A percentile compares a stretch with the other conserved stretches of the same genome.
Evolutionary conservation across 30 jellyfish, hydroid and myxozoan genomes (phyloP).

Genomic region (Aurelia sp.): DNA sequence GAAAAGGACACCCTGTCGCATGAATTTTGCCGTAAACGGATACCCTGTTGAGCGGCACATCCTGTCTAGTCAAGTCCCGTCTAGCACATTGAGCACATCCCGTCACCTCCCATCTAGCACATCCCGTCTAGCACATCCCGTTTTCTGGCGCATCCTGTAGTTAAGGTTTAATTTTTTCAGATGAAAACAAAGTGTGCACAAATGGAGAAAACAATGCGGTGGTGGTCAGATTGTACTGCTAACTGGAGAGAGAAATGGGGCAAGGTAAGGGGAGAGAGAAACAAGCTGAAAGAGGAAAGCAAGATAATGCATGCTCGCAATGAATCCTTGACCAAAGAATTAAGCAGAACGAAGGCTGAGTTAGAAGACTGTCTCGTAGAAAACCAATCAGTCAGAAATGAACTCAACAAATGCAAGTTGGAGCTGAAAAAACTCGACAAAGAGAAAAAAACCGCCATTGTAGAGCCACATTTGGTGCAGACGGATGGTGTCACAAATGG

Average conservation of each 20-base stretch:
- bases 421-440: slow-evolving; percentile 72
- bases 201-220: slow-evolving; percentile 82
- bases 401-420: slow-evolving; percentile 59
- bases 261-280: slow-evolving; percentile 77
- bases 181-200: slow-evolving; percentile 55
- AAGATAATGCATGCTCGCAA: slow-evolving; percentile 46
- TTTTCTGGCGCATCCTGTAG: not conserved
- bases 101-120: no score
- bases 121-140: no score
- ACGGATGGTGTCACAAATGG: slow-evolving; percentile 67
- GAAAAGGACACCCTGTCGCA: no score
- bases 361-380: slow-evolving; percentile 41
- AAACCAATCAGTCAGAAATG: slow-evolving; percentile 70
- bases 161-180: not conserved
- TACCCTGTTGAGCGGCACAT: no score
- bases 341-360: slow-evolving; percentile 26
- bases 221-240: slow-evolving; percentile 97
- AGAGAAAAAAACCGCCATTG: slow-evolving; percentile 76
- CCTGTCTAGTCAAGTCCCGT: no score
- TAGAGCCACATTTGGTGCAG: slow-evolving; percentile 72
- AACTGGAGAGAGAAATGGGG: slow-evolving; percentile 97
- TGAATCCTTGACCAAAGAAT: slow-evolving; percentile 72
- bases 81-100: no score
- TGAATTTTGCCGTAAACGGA: no score
- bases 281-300: slow-evolving; percentile 72